Percentiles rank a stretch among this genome's conserved stretches.
These are phyloP conservation scores for Parapsyche elsis DNA, from an alignment of 1,140 invertebrate genomes.

Conservation along the genomic window DNA sequence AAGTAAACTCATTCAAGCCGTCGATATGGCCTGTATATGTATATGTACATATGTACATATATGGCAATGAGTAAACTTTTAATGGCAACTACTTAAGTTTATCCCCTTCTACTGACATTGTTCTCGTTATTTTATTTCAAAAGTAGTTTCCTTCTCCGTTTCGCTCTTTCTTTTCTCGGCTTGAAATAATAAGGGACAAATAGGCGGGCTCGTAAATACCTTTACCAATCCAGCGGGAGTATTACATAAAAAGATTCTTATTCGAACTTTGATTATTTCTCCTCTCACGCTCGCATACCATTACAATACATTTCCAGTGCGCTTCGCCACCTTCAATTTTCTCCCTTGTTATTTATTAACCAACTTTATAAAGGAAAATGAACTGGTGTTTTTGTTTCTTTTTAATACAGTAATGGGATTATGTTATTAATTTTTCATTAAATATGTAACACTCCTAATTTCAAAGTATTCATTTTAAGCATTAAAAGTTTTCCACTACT, in stretches of 20 bases:
- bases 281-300: background rate
- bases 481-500: too few relatives aligned
- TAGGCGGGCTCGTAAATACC: slow-evolving; percentile 16
- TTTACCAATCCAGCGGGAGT: background rate
- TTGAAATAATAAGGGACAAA: slow-evolving; percentile 29
- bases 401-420: too few relatives aligned
- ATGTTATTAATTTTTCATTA: too few relatives aligned
- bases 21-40: background rate
- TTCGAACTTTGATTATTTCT: slow-evolving; percentile 29
- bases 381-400: too few relatives aligned
- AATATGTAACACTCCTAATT: too few relatives aligned
- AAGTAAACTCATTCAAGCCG: background rate
- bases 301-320: background rate
- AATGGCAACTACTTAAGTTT: background rate
- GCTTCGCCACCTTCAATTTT: background rate
- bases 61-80: background rate
- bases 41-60: background rate
- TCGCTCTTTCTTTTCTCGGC: background rate
- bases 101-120: background rate
- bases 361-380: too few relatives aligned
- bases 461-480: too few relatives aligned
- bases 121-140: background rate
- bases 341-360: background rate
- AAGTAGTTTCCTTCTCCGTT: background rate
- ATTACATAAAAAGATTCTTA: slow-evolving; percentile 31